Evolutionary conservation across 2,888 invertebrate species (phyloP).

Genomic region (Cephus rjabovi): DNA sequence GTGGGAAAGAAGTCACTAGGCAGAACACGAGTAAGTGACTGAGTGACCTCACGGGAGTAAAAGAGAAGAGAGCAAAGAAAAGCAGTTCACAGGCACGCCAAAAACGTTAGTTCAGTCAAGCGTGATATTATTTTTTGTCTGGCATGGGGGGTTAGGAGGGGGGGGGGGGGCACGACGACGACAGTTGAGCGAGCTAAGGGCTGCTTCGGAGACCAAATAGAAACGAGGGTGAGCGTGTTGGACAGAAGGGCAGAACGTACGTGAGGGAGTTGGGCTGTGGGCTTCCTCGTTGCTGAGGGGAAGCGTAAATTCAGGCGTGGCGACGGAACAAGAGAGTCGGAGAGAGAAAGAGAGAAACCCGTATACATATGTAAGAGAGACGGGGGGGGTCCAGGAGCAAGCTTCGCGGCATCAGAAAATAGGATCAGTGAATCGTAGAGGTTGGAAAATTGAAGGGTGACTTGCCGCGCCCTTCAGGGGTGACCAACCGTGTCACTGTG

Average conservation of each 20-base stretch:
- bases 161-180: slow-evolving; percentile 1
- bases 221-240: slow-evolving; percentile 39
- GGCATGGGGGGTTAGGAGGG: slow-evolving; percentile 14
- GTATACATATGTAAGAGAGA: too few species aligned
- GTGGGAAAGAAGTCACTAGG: too few species aligned
- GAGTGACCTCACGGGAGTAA: too few species aligned
- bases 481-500: slow-evolving; percentile 60
- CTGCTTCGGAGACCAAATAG: slow-evolving; percentile 31
- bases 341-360: too few species aligned
- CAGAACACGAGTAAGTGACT: too few species aligned
- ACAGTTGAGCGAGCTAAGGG: slow-evolving; percentile 24
- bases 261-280: neutral
- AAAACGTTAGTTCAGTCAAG: slow-evolving; percentile 38
- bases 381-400: too few species aligned
- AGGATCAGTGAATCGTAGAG: slow-evolving; percentile 3
- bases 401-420: too few species aligned
- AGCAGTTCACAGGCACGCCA: too few species aligned
- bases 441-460: slow-evolving; percentile 14
- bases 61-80: too few species aligned
- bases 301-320: slow-evolving; percentile 25
- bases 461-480: slow-evolving; percentile 34
- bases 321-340: too few species aligned
- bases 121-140: slow-evolving; percentile 45
- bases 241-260: slow-evolving; percentile 16
- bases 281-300: slow-evolving; percentile 8